phyloP scores from a whole-genome alignment of 2,888 invertebrate genomes.

The Pseudococcus jackbeardsleyi region DNA sequence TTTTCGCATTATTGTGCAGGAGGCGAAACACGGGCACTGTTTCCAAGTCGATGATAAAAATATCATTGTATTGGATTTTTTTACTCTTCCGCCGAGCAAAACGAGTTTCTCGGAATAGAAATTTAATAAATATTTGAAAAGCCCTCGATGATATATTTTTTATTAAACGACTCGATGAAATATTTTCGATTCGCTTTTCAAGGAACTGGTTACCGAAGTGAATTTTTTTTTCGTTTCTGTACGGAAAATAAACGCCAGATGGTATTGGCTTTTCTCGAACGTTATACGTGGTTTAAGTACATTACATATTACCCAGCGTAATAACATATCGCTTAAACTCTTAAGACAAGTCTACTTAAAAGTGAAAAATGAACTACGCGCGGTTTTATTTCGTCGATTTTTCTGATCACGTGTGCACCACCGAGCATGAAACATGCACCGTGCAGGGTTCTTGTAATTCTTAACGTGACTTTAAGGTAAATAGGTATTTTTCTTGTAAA shows the following conservation, averaged over 20 bases:
- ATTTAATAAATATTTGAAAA: slow-evolving; percentile 9
- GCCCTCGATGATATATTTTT: neutral
- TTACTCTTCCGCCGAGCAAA: neutral
- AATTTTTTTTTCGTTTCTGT: neutral
- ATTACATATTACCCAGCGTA: too few species aligned
- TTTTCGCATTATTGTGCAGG: neutral
- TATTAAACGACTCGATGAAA: neutral
- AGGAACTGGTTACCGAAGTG: slow-evolving; percentile 15
- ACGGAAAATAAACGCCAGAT: neutral
- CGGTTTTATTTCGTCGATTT: neutral
- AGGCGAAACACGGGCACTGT: neutral
- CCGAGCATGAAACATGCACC: slow-evolving; percentile 3
- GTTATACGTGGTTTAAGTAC: too few species aligned
- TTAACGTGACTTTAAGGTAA: neutral
- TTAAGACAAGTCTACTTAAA: neutral
- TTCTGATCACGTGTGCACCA: neutral
- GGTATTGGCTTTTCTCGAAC: neutral
- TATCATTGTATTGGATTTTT: slow-evolving; percentile 8
- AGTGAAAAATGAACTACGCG: neutral
- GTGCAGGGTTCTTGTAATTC: neutral
- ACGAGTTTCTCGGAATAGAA: neutral
- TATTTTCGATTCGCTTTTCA: neutral
- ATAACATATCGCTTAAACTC: too few species aligned
- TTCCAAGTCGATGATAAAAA: neutral
- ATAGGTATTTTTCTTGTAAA: too few species aligned